These are phyloP conservation scores for Ennomos quercinarius DNA, from an alignment of 2,888 invertebrate genomes.

Conservation along the genomic window DNA sequence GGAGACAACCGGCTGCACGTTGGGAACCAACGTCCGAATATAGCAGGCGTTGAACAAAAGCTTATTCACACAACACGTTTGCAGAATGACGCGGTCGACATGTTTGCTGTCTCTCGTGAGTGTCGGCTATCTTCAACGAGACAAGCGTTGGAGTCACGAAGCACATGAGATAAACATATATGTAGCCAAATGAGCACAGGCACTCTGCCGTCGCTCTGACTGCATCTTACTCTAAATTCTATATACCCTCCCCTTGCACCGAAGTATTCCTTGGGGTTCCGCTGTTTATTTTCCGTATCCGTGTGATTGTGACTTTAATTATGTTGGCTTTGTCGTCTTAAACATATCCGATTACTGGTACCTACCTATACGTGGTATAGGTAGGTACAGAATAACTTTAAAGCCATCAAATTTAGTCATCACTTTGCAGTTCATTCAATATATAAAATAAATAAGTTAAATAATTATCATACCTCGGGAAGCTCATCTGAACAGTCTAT, in stretches of 20 bases:
- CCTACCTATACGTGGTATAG: constrained; percentile 17
- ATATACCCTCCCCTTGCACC: constrained; percentile 30
- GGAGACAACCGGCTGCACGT: constrained; percentile 64
- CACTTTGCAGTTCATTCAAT: constrained; percentile 7
- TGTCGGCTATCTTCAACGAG: constrained; percentile 19
- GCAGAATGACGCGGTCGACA: constrained; percentile 51
- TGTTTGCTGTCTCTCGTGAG: constrained; percentile 31
- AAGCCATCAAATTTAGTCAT: constrained; percentile 23
- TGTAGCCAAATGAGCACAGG: constrained; percentile 18
- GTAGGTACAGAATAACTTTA: constrained; percentile 7
- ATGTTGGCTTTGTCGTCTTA: constrained; percentile 37
- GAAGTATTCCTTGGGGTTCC: constrained; percentile 41
- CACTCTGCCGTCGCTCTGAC: constrained; percentile 12
- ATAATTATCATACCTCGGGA: background rate
- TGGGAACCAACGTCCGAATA: constrained; percentile 64
- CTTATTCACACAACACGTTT: constrained; percentile 61
- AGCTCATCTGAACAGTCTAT: constrained; percentile 2
- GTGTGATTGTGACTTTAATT: constrained; percentile 43
- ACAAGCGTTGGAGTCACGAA: constrained; percentile 35
- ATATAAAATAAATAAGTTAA: background rate
- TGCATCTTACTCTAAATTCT: constrained; percentile 31
- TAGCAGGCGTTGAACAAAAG: constrained; percentile 59
- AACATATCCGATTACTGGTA: constrained; percentile 35
- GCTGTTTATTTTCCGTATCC: constrained; percentile 35
- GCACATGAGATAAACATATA: constrained; percentile 23